phyloP scores from a whole-genome alignment of 2,797 vertebrate species.

The Bufotes viridis region DNA sequence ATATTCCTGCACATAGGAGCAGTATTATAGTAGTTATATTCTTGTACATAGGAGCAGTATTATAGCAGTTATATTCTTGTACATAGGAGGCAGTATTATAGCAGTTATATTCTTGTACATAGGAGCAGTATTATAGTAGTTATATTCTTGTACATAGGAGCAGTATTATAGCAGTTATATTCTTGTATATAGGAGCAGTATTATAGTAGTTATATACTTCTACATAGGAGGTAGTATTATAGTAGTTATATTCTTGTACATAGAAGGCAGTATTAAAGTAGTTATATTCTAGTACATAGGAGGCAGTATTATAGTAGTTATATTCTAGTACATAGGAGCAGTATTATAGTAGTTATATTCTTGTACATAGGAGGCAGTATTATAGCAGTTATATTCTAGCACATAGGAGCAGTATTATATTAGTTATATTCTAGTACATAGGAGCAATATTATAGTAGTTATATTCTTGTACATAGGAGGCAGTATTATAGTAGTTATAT shows the following conservation, averaged over 20 bases:
- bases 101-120: neutral
- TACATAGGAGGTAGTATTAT: neutral
- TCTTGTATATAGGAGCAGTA: neutral
- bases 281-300: slow-evolving; percentile 13
- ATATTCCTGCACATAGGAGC: neutral
- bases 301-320: slow-evolving; percentile 4
- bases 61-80: slow-evolving; percentile 15
- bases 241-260: slow-evolving; percentile 7
- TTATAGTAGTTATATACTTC: neutral
- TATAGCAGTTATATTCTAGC: slow-evolving; percentile 2
- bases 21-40: slow-evolving; percentile 14
- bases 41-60: neutral
- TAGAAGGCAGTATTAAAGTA: slow-evolving; percentile 1
- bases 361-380: neutral
- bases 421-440: neutral
- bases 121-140: neutral
- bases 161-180: neutral
- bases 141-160: neutral
- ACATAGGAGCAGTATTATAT: neutral
- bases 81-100: neutral
- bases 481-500: neutral
- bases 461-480: neutral
- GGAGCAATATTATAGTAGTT: slow-evolving; percentile 2
- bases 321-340: neutral
- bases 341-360: neutral